Evolutionary conservation across 2,888 invertebrate genomes (phyloP), one percentile per base, ranked within the genome.

Genomic region (Conomelus anceps): DNA sequence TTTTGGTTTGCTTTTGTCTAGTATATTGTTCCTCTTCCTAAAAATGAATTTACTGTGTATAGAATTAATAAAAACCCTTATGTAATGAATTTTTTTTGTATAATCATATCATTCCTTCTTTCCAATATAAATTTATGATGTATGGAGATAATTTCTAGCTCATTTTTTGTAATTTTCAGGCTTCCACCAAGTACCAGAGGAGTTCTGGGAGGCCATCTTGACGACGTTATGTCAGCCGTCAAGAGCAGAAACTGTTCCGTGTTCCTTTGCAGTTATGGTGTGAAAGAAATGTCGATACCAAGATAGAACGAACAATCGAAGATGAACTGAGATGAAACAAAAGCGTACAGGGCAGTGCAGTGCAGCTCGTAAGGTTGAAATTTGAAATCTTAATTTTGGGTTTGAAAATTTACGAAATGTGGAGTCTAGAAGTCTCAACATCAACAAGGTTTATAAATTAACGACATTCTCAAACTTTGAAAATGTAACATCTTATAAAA

Each of bases 161-260:
- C 91, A 90, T 23, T 89, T 41, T 22, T 91, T 91, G 86, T n/a
- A n/a, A n/a, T n/a, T n/a, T n/a, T n/a, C 94, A 96, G 96, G 93
- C 95, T 96, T 90, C 95, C 94, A 94, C 95, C 94, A 92, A 95
- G 93, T 92, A 94, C 95, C 92, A 94, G 94, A 22, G 93, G 94
- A 11, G 94, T 94, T 34, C 96, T 96, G 91, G 95, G 96, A 17
- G 94, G 94, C 91, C 96, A 96, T 92, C 95, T 96, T 90, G 95
- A 95, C 87, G 96, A 96, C 93, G 96, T 96, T 88, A 96, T 96
- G 96, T 94, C 95, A 17, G 96, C 96, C 90, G 95, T 96, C 91
- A 94, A 95, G 91, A 94, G 94, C 92, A 95, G 95, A 93, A 95
- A 96, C 93, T 97, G 96, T 93, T 94, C 94, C 86, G 94, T 94